Evolutionary conservation across 2,888 invertebrate genomes (phyloP).

Genomic region (Nomada fabriciana): DNA sequence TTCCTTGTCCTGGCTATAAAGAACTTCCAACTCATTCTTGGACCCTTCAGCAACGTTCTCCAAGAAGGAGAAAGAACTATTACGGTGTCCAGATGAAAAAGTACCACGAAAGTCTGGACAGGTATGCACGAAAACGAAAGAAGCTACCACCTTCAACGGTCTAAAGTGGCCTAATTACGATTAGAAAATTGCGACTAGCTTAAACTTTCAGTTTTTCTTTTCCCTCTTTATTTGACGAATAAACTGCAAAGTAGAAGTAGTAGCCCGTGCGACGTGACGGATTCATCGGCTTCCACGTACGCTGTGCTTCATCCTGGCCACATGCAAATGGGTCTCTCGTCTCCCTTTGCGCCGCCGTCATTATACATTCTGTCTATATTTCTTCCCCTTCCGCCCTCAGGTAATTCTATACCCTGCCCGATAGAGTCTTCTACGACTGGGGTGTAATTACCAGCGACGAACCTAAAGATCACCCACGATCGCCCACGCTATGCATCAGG

Average conservation of each 20-base stretch:
- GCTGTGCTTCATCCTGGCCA: conserved; percentile 31
- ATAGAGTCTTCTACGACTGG: conserved; percentile 78
- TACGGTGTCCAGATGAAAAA: conserved; percentile 25
- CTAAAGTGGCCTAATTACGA: conserved; percentile 56
- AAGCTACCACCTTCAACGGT: neutral
- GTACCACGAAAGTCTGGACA: conserved; percentile 24
- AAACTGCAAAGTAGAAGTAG: conserved; percentile 50
- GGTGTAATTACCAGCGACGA: conserved; percentile 78
- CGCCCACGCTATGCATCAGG: conserved; percentile 68
- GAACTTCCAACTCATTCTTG: conserved; percentile 14
- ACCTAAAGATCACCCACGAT: conserved; percentile 78
- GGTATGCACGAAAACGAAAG: conserved; percentile 26
- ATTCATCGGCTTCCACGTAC: conserved; percentile 49
- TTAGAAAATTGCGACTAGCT: conserved; percentile 51
- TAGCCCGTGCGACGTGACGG: conserved; percentile 59
- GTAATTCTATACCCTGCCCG: conserved; percentile 76
- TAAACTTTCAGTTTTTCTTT: conserved; percentile 27
- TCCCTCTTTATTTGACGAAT: too few species aligned
- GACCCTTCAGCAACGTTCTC: conserved; percentile 1
- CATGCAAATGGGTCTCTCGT: conserved; percentile 61
- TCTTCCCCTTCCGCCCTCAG: conserved; percentile 34
- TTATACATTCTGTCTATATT: conserved; percentile 73
- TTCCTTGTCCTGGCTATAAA: neutral
- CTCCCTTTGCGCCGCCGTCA: conserved; percentile 37
- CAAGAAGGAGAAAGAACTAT: conserved; percentile 6